Evolutionary conservation across 2,113 vertebrate species (phyloP), one percentile per base, ranked within the genome.

Genomic region (Galbula dea): DNA sequence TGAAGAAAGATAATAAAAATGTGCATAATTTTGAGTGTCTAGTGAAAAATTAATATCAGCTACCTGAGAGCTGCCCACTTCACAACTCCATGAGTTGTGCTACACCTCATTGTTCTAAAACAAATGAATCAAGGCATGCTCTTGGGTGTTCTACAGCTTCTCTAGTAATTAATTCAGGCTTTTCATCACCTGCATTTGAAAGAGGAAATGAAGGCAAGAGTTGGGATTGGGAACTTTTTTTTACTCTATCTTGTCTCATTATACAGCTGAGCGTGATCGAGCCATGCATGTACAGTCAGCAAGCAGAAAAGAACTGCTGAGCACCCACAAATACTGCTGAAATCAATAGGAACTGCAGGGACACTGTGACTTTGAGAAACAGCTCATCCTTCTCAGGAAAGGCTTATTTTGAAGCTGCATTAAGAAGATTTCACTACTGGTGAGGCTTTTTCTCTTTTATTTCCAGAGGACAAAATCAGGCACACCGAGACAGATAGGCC

Each of bases 301-400:
- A 68, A 76, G 20, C 20, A 61, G 74, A 91, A 77, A 15, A 90
- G 72, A 96, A 94, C 29, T 87, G 83, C 77, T 79, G 74, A 93
- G 54, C 49, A 69, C 69, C 58, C 34, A 66, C 54, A 84, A 82
- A 88, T 58, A 43, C 30, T 52, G 39, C 61, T 34, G 49, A 82
- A 90, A 90, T 84, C 73, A 73, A 72, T 54, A 88, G 36, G 49
- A 86, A 75, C 27, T 61, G 20, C 57, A 86, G 69, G 32, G 65
- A 74, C 52, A 19, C 5, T 30, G 52, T 59, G 72, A 55, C 80
- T 88, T 89, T 84, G 68, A 90, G 73, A 75, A 49, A 81, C 23
- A 71, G 43, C 4, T 83, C 46, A 36, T 59, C 43, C 21, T 74
- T 83, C 18, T 73, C 37, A 54, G 46, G 55, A 76, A 66, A 58